Percentiles rank a stretch among this genome's conserved stretches.
These are phyloP conservation scores for Argynnis bischoffii DNA, from an alignment of 2,888 invertebrate genomes.

Conservation along the genomic window DNA sequence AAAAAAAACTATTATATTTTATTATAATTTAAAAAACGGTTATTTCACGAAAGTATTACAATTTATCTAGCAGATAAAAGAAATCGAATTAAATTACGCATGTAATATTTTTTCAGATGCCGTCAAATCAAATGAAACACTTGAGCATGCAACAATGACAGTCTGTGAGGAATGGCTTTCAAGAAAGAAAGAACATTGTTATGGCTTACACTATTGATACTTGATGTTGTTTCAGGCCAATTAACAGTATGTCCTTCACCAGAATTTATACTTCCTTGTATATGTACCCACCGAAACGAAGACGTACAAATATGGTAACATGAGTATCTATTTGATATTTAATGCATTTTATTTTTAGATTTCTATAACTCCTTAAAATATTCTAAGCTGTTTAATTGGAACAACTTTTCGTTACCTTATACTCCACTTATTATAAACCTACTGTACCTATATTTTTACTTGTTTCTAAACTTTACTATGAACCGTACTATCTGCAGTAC, in stretches of 20 bases:
- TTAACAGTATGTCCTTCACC: constrained; percentile 86
- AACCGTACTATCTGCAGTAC: too few relatives aligned
- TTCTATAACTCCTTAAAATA: neutral
- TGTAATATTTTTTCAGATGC: constrained; percentile 27
- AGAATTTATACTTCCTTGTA: constrained; percentile 90
- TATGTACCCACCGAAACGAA: constrained; percentile 89
- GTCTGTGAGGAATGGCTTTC: constrained; percentile 69
- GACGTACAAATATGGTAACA: constrained; percentile 93
- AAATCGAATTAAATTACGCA: neutral
- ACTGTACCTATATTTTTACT: too few relatives aligned
- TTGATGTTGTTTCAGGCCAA: constrained; percentile 50
- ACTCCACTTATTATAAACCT: too few relatives aligned
- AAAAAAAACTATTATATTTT: too few relatives aligned
- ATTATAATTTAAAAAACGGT: too few relatives aligned
- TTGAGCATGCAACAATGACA: constrained; percentile 71
- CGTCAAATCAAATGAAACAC: constrained; percentile 5
- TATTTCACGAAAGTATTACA: too few relatives aligned
- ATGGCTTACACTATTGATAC: constrained; percentile 59
- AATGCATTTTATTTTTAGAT: neutral
- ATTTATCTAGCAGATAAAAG: neutral
- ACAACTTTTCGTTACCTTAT: too few relatives aligned
- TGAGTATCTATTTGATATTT: neutral
- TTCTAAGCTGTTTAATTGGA: too few relatives aligned
- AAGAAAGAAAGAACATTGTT: constrained; percentile 58
- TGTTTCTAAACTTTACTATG: too few relatives aligned